Percentiles rank a stretch among this genome's conserved stretches.
phyloP scores from a whole-genome alignment of 2,797 vertebrate genomes.

The Catamblyrhynchus diadema region DNA sequence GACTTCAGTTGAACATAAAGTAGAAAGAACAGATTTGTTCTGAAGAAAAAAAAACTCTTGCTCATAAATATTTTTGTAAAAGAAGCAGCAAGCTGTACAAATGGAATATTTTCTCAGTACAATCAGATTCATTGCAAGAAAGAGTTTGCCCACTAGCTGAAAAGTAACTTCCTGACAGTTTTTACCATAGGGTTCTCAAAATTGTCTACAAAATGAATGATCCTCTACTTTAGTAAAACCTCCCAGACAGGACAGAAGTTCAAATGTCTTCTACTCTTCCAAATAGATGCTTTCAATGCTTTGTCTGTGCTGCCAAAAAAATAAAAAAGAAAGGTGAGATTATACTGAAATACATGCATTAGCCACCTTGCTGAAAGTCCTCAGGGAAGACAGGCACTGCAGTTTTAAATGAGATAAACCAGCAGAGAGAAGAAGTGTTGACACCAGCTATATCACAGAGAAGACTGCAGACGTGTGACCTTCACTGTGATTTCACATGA shows the following conservation, averaged over 20 bases:
- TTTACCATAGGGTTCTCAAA: background rate
- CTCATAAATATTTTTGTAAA: background rate
- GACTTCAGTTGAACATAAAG: background rate
- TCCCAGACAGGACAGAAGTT: background rate
- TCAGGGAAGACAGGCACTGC: background rate
- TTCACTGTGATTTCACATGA: background rate
- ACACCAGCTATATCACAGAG: background rate
- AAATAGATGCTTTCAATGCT: background rate
- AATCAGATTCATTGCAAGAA: constrained; percentile 1
- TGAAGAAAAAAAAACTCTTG: background rate
- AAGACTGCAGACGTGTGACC: background rate
- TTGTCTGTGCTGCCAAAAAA: background rate
- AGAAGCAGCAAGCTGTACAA: background rate
- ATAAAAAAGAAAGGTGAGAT: background rate
- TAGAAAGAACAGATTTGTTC: background rate
- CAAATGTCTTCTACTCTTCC: background rate
- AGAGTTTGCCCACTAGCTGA: background rate
- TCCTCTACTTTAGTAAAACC: background rate
- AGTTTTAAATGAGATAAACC: background rate
- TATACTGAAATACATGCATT: background rate
- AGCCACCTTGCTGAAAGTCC: background rate
- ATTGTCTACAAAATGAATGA: background rate
- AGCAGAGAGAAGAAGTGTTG: background rate
- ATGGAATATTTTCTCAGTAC: constrained; percentile 23
- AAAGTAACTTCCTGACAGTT: background rate